Percentiles rank a stretch among this genome's conserved stretches.
Evolutionary conservation across 2,888 invertebrate genomes (phyloP).

Genomic region (Drosophila robusta): DNA sequence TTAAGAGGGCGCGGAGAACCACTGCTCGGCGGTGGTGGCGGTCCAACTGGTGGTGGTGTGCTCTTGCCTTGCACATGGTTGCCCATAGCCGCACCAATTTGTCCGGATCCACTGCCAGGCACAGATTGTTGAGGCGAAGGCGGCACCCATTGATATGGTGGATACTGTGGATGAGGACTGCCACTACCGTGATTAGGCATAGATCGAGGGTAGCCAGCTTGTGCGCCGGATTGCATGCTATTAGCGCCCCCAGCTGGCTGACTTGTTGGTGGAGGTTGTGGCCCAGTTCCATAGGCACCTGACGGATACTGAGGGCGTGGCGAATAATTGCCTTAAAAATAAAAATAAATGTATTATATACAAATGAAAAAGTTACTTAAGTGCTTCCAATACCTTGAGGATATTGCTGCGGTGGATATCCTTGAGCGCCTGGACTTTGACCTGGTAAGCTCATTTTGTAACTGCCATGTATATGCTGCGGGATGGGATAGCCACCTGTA

Average conservation of each 20-base stretch:
- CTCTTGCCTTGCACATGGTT: conserved; percentile 85
- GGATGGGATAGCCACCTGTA: conserved; percentile 81
- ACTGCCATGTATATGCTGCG: conserved; percentile 86
- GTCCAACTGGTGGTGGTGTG: conserved; percentile 85
- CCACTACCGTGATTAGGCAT: conserved; percentile 87
- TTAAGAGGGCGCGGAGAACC: conserved; percentile 87
- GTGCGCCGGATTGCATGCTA: conserved; percentile 82
- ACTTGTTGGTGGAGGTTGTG: conserved; percentile 86
- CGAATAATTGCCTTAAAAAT: conserved; percentile 82
- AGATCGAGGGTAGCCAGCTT: conserved; percentile 86
- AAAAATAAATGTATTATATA: neutral
- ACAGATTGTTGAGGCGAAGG: conserved; percentile 82
- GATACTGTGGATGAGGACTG: conserved; percentile 85
- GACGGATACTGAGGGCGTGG: conserved; percentile 87
- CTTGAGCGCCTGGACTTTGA: conserved; percentile 86
- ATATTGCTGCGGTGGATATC: conserved; percentile 87
- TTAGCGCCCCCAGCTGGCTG: conserved; percentile 83
- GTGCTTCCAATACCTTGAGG: conserved; percentile 85
- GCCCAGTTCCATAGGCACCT: conserved; percentile 86
- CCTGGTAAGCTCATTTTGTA: conserved; percentile 88
- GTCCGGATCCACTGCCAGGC: conserved; percentile 74
- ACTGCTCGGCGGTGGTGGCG: conserved; percentile 82
- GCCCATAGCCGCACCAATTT: conserved; percentile 72
- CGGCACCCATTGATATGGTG: conserved; percentile 85
- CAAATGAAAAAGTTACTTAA: neutral